These are phyloP conservation scores for Rhinoderma darwinii DNA, from an alignment of 2,113 vertebrate genomes.

Conservation along the genomic window DNA sequence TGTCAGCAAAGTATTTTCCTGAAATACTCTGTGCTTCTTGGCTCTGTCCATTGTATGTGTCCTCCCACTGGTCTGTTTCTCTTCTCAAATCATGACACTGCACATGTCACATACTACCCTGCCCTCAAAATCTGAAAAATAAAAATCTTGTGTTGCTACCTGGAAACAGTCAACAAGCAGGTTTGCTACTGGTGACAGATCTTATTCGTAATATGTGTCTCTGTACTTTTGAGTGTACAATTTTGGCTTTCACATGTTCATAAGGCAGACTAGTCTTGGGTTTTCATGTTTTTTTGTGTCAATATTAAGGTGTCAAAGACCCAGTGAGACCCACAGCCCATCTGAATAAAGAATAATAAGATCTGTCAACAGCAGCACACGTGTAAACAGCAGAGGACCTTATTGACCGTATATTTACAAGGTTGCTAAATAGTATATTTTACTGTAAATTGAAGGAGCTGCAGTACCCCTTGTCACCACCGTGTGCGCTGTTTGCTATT, in stretches of 20 bases:
- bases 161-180: too few relatives aligned
- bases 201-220: too few relatives aligned
- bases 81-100: neutral
- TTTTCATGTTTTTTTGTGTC: too few relatives aligned
- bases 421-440: neutral
- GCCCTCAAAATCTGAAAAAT: too few relatives aligned
- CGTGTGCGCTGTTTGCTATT: neutral
- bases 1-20: neutral
- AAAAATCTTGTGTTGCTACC: too few relatives aligned
- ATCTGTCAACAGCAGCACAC: neutral
- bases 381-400: neutral
- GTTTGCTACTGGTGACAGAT: too few relatives aligned
- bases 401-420: neutral
- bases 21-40: neutral
- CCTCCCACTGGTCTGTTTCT: neutral
- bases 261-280: too few relatives aligned
- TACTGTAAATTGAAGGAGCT: neutral
- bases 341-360: neutral
- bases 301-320: too few relatives aligned
- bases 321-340: too few relatives aligned
- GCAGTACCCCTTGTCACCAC: neutral
- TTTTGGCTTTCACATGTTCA: too few relatives aligned
- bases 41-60: neutral
- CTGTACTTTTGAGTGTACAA: too few relatives aligned
- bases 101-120: neutral